Base-by-base conservation (phyloP, 23 tunicate species). In the Diplosoma virens region DNA sequence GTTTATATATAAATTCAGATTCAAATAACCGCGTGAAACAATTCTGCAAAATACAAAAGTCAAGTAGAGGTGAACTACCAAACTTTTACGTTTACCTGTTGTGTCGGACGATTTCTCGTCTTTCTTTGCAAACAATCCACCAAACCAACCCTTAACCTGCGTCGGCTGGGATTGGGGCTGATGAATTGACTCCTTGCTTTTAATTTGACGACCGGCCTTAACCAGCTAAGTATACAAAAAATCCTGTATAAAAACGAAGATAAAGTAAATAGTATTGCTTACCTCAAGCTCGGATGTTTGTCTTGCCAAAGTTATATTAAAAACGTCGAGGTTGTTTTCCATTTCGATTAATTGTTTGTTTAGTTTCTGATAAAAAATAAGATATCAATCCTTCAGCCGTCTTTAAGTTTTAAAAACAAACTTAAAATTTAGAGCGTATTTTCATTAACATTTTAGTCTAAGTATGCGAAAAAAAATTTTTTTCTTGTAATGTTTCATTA, bases 201-300 rank as follows among this genome's bases (percentile, higher is more conserved):
- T 68, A 16, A 87, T 87, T 31, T 85, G 55, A 6, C 30, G 32
- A 25, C 87, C 87, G 32, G 76, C 80, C 47, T 71, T 87, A 3
- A 52, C 83, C 6, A 87, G 63, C 86, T 81, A 37, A 11, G n/a
- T n/a, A n/a, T n/a, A n/a, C n/a, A n/a, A n/a, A n/a, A n/a, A n/a
- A n/a, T n/a, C n/a, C n/a, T n/a, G n/a, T n/a, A n/a, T n/a, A n/a
- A 45, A 45, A 45, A 45, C 16, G 14, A 45, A 9, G 52, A 9
- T 45, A 16, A 45, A 45, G 52, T 45, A 45, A 45, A 9, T 45
- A 9, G 36, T 3, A 11, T 47, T 25, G 27, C 78, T 21, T 64
- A 83, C 88, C 67, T 89, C 96, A 17, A 78, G 55, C 71, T 89
- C 96, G n/a, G 88, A 54, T 0, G 73, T 82, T 55, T 89, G 88